Evolutionary conservation across 2,797 vertebrate genomes (phyloP).

Genomic region (Oreortyx pictus): DNA sequence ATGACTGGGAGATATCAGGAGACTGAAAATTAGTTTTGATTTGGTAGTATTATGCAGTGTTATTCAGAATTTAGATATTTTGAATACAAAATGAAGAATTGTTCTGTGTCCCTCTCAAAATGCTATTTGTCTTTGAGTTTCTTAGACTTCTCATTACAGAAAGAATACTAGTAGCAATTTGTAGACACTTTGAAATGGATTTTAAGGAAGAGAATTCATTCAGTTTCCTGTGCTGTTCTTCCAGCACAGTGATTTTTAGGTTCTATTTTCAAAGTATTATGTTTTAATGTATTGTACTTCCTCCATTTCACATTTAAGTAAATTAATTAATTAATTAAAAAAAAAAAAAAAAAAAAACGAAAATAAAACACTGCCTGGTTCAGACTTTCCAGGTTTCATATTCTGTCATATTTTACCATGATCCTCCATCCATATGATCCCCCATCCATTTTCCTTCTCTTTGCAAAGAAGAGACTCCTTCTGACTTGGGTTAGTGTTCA

Average conservation of each 20-base stretch:
- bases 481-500: background rate
- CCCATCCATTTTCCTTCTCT: background rate
- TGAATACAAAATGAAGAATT: background rate
- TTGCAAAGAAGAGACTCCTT: background rate
- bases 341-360: background rate
- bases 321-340: no score
- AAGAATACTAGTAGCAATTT: background rate
- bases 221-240: no score
- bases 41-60: background rate
- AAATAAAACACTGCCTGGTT: background rate
- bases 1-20: background rate
- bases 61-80: background rate
- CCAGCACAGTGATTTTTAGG: background rate
- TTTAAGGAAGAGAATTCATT: background rate
- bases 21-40: background rate
- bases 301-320: background rate
- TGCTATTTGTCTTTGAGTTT: background rate
- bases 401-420: background rate
- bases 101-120: background rate
- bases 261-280: background rate
- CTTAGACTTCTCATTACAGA: background rate
- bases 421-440: background rate
- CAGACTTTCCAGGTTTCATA: rapidly evolving
- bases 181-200: background rate
- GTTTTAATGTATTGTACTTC: background rate